Evolutionary conservation across 1,140 invertebrate species (phyloP), one percentile per base, ranked within the genome.

Genomic region (Neelides sp.): DNA sequence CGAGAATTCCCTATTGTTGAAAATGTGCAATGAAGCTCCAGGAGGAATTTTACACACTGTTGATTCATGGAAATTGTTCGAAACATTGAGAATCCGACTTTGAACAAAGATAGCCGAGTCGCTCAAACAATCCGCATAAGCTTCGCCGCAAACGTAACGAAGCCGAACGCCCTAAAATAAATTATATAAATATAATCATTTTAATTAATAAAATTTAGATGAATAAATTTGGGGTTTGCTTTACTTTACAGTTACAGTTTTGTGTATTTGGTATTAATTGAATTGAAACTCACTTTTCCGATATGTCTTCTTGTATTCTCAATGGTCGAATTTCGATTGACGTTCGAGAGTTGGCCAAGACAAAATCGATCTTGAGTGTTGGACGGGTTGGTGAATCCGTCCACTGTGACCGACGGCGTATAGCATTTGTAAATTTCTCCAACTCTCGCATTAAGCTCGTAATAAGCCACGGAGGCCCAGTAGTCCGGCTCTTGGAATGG

Each of bases 91-190:
- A 65, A 94, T 94, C 39, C 90, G 75, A 39, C 87, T 92, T 70
- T 96, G 90, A 8, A 96, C 89, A 68, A 96, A 96, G 59, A 96
- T 92, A 26, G 89, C 86, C 22, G 85, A 86, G 67, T 95, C 91
- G n/a, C 87, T 92, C 2, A 94, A 69, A 64, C 90, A 94, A 66
- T 95, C 89, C 1, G 89, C 90, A 71, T 95, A 98, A 4, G 98
- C 93, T 68, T 98, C 94, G 0, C 94, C 93, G 19, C 89, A 91
- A 19, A 97, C 91, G 64, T 97, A 96, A 71, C 96, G 96, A 28
- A 98, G 69, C 68, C 95, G 85, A 1, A 97, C 90, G 4, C 94
- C n/a, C 63, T 68, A 45, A 43, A 49, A 61, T 41, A 48, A 40
- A 46, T 30, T 20, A 40, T 32, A n/a, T 12, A 47, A n/a, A n/a